These are phyloP conservation scores for Folsomia candida DNA, from an alignment of 2,888 invertebrate species.

Conservation along the genomic window DNA sequence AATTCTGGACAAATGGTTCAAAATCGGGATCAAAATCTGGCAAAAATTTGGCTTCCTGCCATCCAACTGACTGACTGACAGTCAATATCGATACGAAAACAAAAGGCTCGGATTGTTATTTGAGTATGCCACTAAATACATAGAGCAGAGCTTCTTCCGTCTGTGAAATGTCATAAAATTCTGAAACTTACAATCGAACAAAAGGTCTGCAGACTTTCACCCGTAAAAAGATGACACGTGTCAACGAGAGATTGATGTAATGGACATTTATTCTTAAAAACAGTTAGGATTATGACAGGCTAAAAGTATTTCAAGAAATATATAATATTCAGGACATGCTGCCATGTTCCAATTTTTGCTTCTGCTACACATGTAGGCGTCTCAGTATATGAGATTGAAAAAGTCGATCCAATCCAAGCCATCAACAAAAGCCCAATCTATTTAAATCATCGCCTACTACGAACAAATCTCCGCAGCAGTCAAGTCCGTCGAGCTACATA, in stretches of 20 bases:
- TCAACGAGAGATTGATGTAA: background rate
- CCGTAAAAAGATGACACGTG: background rate
- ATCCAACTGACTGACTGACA: background rate
- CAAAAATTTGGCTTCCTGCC: background rate
- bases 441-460: background rate
- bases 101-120: too few relatives aligned
- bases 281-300: background rate
- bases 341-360: too few relatives aligned
- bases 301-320: too few relatives aligned
- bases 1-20: background rate
- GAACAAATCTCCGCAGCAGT: background rate
- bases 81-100: background rate
- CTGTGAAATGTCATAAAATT: background rate
- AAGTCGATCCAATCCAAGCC: background rate
- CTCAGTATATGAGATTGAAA: too few relatives aligned
- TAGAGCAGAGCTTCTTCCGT: too few relatives aligned
- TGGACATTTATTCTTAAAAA: background rate
- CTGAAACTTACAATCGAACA: background rate
- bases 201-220: background rate
- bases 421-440: too few relatives aligned
- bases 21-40: background rate
- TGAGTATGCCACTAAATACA: too few relatives aligned
- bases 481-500: background rate
- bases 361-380: too few relatives aligned
- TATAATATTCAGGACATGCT: too few relatives aligned